Base-by-base conservation (phyloP, 1,140 invertebrate genomes). In the Pseudomyrmex flavicornis region DNA sequence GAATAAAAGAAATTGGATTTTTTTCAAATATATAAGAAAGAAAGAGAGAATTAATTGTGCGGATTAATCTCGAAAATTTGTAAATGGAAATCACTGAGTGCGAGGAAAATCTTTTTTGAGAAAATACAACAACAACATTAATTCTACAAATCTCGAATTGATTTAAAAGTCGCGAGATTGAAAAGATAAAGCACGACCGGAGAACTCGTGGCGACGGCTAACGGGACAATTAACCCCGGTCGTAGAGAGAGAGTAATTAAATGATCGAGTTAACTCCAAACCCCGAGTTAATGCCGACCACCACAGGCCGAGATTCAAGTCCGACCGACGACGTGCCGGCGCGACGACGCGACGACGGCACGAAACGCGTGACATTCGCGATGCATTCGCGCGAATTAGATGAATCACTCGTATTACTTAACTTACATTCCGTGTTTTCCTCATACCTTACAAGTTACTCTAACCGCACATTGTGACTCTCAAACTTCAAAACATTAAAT, bases 251-350 rank as follows among this genome's bases (percentile, higher is more conserved):
- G 35, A 89, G 90, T 93, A 93, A 93, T 93, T 92, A 91, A 87
- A 93, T 93, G 88, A 93, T 92, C 90, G 91, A 92, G 92, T 93
- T 92, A 91, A 93, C 92, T 92, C 74, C 73, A 91, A 92, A 92
- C 85, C 90, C 72, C 86, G 91, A 85, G 88, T 91, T 92, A 92
- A 91, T 87, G 85, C 85, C 86, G 85, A 82, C 22, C 80, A 7
- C 35, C 35, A 7, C 35, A 82, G 35, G 26, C 87, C 79, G 89
- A 90, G 91, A 92, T 92, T 92, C 79, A 56, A 83, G 35, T 7
- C 5, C 7, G 35, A 68, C 68, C 84, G 77, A 65, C 22, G 44
- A 56, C 17, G 35, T 74, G 77, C 52, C 74, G 52, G 59, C 54
- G 48, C 74, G 54, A 20, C 73, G 59, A 61, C 20, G 72, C 4